Base-by-base conservation (phyloP, 2,888 invertebrate genomes). In the Alloplasta piceator region DNA sequence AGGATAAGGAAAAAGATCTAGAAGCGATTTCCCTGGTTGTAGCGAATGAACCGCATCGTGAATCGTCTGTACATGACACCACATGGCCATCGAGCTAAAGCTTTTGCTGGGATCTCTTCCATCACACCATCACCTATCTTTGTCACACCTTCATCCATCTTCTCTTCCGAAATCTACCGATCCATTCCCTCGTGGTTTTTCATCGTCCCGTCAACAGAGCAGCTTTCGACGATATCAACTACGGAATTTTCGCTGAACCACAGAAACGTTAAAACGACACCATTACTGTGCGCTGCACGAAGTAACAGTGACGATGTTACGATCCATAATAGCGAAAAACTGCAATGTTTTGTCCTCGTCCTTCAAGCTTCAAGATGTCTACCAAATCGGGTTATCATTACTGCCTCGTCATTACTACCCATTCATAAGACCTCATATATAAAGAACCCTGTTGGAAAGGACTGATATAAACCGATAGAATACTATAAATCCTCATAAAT, bases 1-100 rank as follows among this genome's bases (percentile, higher is more conserved):
- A 26, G 26, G 26, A 26, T 26, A 26, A 41, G 46, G 38, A 9
- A 38, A 75, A 52, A 75, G 75, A 80, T 63, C 56, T 67, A 48
- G 36, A 12, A 71, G 71, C 52, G 50, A 63, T 61, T 76, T 60
- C 56, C 61, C 48, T 55, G n/a, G 72, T 56, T 67, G 76, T 76
- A 67, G 67, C 67, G 67, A 80, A 75, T 66, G 55, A 79, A 78
- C 71, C 66, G 71, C 73, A 80, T 75, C 82, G 67, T 79, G 80
- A 78, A 84, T 82, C 82, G 85, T 83, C 66, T 63, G 84, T 83
- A 88, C 88, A 87, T 89, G 89, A 82, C 84, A 70, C 63, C 74
- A 86, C 86, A 86, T 84, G 79, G 82, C 63, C 41, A 77, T 61
- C 67, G 61, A 72, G 56, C 67, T 66, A 72, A 80, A 80, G 67